These are phyloP conservation scores for Pungitius pungitius DNA, from an alignment of 2,113 vertebrate genomes.

Conservation along the genomic window DNA sequence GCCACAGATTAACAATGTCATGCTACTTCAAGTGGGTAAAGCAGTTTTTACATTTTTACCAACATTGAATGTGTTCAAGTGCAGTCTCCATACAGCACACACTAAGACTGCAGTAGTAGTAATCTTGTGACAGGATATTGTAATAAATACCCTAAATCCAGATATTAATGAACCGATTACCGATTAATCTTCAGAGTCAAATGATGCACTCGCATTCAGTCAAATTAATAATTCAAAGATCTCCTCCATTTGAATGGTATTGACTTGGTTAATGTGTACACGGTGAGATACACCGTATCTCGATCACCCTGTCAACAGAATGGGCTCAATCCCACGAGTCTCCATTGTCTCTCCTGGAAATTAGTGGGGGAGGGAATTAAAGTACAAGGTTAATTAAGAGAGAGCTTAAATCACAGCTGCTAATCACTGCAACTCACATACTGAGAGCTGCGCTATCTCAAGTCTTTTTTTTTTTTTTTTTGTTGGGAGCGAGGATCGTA, in stretches of 20 bases:
- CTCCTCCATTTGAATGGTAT: slow-evolving; percentile 33
- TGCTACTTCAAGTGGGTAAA: background rate
- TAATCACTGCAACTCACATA: slow-evolving; percentile 67
- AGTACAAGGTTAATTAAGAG: slow-evolving; percentile 81
- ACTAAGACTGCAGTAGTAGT: background rate
- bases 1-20: background rate
- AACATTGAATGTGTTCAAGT: background rate
- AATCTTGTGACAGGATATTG: slow-evolving; percentile 2
- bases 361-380: slow-evolving; percentile 64
- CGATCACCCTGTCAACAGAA: slow-evolving; percentile 45
- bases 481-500: slow-evolving; percentile 40
- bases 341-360: slow-evolving; percentile 71
- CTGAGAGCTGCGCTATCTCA: slow-evolving; percentile 50
- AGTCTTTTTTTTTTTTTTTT: slow-evolving; percentile 38
- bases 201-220: slow-evolving; percentile 1
- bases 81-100: background rate
- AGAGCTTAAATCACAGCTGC: slow-evolving; percentile 74
- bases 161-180: background rate
- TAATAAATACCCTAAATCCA: background rate
- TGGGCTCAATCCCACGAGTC: slow-evolving; percentile 44
- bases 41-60: background rate
- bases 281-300: slow-evolving; percentile 40
- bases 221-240: slow-evolving; percentile 36
- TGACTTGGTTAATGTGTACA: slow-evolving; percentile 45
- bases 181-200: background rate